Conservation (phyloP, 2,113 vertebrate species). For the Panthera uncia region DNA sequence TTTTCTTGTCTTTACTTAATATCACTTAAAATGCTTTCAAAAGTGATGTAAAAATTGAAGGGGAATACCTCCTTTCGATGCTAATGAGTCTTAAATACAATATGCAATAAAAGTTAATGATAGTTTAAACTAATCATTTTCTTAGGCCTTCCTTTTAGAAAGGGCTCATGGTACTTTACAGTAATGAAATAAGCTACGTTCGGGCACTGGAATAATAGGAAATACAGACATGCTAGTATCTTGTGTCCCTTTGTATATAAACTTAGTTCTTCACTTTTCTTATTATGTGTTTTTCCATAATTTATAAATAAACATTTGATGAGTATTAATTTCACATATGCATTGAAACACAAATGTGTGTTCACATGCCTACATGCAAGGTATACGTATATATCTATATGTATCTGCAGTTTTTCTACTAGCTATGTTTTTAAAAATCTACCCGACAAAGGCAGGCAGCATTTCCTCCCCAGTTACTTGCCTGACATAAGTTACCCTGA, state of each 20-base stretch:
- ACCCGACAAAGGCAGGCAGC: background rate
- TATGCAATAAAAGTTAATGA: background rate
- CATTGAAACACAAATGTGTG: background rate
- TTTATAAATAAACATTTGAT: background rate
- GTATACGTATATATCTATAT: background rate
- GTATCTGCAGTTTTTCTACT: background rate
- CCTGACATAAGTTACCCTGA: background rate
- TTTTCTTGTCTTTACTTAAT: constrained; percentile 7
- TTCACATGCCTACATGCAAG: background rate
- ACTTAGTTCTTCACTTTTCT: constrained; percentile 28
- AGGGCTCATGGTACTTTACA: background rate
- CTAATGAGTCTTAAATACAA: background rate
- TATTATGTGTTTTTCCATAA: constrained; percentile 10
- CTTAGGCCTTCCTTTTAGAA: background rate
- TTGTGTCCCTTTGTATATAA: background rate
- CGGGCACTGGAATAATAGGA: background rate
- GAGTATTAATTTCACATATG: background rate
- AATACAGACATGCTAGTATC: background rate
- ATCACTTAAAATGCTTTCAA: constrained; percentile 7
- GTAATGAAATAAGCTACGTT: background rate
- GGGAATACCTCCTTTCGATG: background rate
- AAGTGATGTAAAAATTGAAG: background rate
- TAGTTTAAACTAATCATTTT: background rate
- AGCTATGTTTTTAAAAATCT: background rate
- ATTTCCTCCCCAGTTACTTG: background rate